Base-by-base conservation (phyloP, 2,113 vertebrate genomes). In the Seriola aureovittata region DNA sequence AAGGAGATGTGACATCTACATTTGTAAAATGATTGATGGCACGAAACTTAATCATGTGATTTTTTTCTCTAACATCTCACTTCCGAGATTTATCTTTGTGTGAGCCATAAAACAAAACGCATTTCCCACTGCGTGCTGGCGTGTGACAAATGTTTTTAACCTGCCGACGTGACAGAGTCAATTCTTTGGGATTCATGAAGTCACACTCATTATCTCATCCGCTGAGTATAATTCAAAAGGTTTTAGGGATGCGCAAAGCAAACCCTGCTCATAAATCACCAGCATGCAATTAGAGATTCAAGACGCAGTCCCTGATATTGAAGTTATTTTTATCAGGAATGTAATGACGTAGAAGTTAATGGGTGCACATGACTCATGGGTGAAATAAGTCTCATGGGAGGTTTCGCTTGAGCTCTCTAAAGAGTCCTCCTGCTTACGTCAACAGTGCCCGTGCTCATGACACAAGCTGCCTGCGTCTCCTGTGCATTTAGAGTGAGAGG, bases 321-420 rank as follows among this genome's bases (percentile, higher is more conserved):
- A 62, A 71, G 74, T 75, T 86, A 76, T 88, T 86, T 89, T 81
- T 62, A 82, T 87, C 87, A 25, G 68, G 23, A 38, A 32, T 23
- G 64, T 46, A 69, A 69, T 79, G 81, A 91, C 64, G 62, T 64
- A 23, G 50, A 77, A 44, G 89, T 66, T 68, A 88, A 84, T 75
- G 62, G 71, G 82, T 55, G 62, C 75, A 36, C 32, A 67, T 93
- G 91, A 93, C 70, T 92, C 85, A 88, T 32, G 25, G 81, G 50
- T 52, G 80, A 58, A 64, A 82, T 34, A 80, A 75, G 83, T 75
- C 85, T 85, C 76, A 23, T 0, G 68, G 76, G 87, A 83, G 74
- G 77, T 40, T 38, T 38, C 34, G 65, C 73, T 59, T 8, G 12
- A 36, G 42, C 21, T 75, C 48, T 59, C 62, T 46, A 8, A 62